Evolutionary conservation across 2,888 invertebrate genomes (phyloP), one percentile per base, ranked within the genome.

Genomic region (Ctena decussata): DNA sequence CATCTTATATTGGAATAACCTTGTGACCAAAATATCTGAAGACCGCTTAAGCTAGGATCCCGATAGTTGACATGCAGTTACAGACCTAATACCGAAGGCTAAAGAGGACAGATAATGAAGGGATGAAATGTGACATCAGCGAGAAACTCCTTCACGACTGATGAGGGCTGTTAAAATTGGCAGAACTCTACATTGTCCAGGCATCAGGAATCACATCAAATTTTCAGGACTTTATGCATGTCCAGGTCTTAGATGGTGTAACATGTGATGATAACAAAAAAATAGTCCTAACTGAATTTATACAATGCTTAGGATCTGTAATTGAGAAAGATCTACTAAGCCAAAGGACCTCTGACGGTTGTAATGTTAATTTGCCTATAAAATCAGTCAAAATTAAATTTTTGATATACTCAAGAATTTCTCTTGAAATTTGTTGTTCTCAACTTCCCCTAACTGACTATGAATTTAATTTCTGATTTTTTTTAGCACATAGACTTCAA

Each of bases 181-280:
- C 39, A 70, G 0, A 32, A 12, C 21, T n/a, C 35, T 15, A 70
- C 35, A 53, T 15, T 53, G 18, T 18, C 18, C 21, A 8, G 53
- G 21, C n/a, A 53, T 53, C 53, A 53, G 53, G 12, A 65, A 60
- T 39, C 37, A 60, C 39, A 27, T 73, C 0, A 57, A 41, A 27
- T 21, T 80, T 80, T 71, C n/a, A 6, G 0, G 71, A 71, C n/a
- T 27, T 80, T 2, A 75, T 75, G 75, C 37, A 80, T 41, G 27
- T 74, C 15, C 80, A 80, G 30, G 37, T 37, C 15, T 15, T 80
- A 18, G 74, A 80, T 37, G 74, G 81, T 18, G 15, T 70, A 18
- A 35, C 27, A 32, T 76, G 37, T 49, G 57, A 76, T 39, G 53
- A 41, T 41, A 41, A 70, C 15, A 46, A 35, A 21, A 46, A 74